phyloP scores from a whole-genome alignment of 2,888 invertebrate genomes.

The Hypomecis atomaria region DNA sequence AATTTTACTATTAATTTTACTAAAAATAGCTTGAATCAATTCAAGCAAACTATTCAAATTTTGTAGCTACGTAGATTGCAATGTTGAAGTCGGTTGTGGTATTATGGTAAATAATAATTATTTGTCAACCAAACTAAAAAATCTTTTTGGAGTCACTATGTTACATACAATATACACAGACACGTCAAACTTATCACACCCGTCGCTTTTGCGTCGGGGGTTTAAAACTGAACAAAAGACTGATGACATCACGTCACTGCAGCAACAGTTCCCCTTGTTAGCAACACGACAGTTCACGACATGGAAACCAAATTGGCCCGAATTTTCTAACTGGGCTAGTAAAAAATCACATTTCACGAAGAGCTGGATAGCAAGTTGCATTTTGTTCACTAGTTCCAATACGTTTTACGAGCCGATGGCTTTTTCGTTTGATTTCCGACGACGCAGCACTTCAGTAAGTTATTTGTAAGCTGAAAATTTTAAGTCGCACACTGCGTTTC shows the following conservation, averaged over 20 bases:
- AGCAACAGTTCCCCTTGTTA: constrained; percentile 20
- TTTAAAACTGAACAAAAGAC: not conserved
- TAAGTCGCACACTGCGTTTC: not conserved
- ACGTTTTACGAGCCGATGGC: constrained; percentile 49
- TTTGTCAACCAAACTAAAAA: too few relatives aligned
- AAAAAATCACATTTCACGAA: constrained; percentile 34
- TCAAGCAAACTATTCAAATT: too few relatives aligned
- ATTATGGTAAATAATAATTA: too few relatives aligned
- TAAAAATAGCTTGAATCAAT: too few relatives aligned
- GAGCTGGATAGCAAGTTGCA: constrained; percentile 28
- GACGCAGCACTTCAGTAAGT: constrained; percentile 6
- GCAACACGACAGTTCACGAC: constrained; percentile 21
- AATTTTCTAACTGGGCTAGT: constrained; percentile 17
- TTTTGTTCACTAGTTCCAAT: constrained; percentile 39
- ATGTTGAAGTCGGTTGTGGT: too few relatives aligned
- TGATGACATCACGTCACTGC: not conserved
- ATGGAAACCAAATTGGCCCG: constrained; percentile 32
- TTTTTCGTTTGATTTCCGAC: constrained; percentile 53
- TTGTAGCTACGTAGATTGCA: too few relatives aligned
- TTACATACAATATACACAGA: too few relatives aligned
- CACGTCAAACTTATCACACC: too few relatives aligned
- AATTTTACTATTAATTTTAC: too few relatives aligned
- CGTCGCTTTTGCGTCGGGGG: not conserved
- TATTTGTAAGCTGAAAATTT: constrained; percentile 1
- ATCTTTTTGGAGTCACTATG: too few relatives aligned